Base-by-base conservation (phyloP, 2,797 vertebrate species). In the Falco berigora region DNA sequence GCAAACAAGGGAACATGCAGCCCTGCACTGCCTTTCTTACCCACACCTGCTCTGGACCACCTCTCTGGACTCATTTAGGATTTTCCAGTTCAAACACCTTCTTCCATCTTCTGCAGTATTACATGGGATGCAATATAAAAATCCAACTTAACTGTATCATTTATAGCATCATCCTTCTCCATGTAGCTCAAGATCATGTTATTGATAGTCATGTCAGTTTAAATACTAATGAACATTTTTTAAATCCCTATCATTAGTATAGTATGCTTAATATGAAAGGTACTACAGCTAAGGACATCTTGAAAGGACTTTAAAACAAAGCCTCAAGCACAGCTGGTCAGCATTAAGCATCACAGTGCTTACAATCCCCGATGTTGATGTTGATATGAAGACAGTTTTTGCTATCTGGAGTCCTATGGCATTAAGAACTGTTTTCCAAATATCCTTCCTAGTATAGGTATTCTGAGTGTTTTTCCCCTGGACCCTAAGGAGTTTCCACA, bases 261-360 rank as follows among this genome's bases (percentile, higher is more conserved):
- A 30, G 21, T 21, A 23, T 32, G 66, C 58, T 90, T 67, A 67
- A 46, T 34, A 27, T 36, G 71, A 67, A 89, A 87, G 62, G 34
- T 90, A 49, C 25, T 75, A 40, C 42, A 87, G 40, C 74, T 81
- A 50, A 93, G 88, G 71, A 71, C 17, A 22, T 79, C 36, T 81
- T 93, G 94, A 92, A 92, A 74, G 52, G 49, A 56, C 67, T 92
- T 91, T n/a, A 88, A 95, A 94, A 82, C 52, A 90, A 94, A 88
- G 28, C 28, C 93, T 92, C 75, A 79, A 68, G 73, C 47, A 86
- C 91, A 96, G 86, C 79, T 91, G 93, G 71, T 64, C 83, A 89
- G 72, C 72, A 71, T 96, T 94, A 92, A 74, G 53, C 75, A 64
- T 72, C 91, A 79, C 83, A 71, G 73, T 44, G 47, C 63, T 90